Evolutionary conservation across 2,113 vertebrate species (phyloP), one percentile per base, ranked within the genome.

Genomic region (Leptodactylus fuscus): DNA sequence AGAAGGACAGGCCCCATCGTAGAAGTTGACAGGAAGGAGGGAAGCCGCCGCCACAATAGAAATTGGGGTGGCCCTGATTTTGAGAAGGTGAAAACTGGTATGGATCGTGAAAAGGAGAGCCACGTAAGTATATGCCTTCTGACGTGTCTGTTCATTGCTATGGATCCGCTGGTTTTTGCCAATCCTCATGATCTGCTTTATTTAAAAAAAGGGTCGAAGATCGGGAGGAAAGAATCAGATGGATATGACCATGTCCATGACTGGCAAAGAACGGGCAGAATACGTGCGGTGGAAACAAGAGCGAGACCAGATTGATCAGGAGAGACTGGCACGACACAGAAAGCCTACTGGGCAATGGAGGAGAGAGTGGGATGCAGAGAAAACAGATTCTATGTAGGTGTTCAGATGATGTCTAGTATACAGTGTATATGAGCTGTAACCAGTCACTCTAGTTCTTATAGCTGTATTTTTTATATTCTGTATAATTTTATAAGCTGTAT

Each of bases 31-130:
- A 94, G 96, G 0, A 93, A 96, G 41, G 96, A 97, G 70, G 97
- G 96, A 46, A 98, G 97, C 89, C 93, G 97, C 13, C 94, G 97
- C 20, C 97, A 98, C 0, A 90, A 94, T 0, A 93, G 97, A 0
- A 98, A 98, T 86, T 98, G 97, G 97, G 97, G 97, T 0, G 97
- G 97, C 0, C n/a, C 96, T 0, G 96, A 98, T 91, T 98, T 98
- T 0, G 95, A 98, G 62, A 96, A 95, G 4, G 96, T 97, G 70
- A 97, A 96, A 89, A 95, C 94, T 0, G 79, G 96, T 15, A 86
- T 94, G 0, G 97, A 98, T 20, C 84, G 91, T 20, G 94, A 95
- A 24, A 94, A 93, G 34, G 96, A 96, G 85, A 95, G 95, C 91
- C 94, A 92, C 5, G 94, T 97, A 51, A 24, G 91, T 81, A 8